Conservation (phyloP, 2,113 vertebrate genomes). For the Prochilodus magdalenae region DNA sequence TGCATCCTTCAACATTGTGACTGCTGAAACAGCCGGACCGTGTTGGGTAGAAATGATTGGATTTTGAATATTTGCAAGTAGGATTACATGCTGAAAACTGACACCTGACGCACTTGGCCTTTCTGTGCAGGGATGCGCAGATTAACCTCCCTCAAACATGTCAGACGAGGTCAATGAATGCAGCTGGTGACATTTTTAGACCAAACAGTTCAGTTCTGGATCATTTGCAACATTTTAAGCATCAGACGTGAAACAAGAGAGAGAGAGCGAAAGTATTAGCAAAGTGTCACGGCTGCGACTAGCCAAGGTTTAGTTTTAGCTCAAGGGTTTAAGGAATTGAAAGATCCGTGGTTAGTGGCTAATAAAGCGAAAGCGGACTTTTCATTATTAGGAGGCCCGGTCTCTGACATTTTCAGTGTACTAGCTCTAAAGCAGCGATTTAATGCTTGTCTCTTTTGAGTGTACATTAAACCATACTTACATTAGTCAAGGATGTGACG, state of each 20-base stretch:
- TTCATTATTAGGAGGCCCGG: background rate
- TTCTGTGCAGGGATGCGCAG: background rate
- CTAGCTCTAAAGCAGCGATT: background rate
- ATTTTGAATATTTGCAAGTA: constrained; percentile 14
- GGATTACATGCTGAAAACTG: constrained; percentile 14
- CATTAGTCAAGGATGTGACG: background rate
- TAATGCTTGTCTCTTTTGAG: background rate
- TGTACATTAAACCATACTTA: background rate
- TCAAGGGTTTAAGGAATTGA: background rate
- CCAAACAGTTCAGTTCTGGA: constrained; percentile 12
- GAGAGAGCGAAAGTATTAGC: background rate
- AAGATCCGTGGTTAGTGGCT: background rate
- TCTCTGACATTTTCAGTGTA: background rate
- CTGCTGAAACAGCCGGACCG: background rate
- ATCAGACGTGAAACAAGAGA: background rate
- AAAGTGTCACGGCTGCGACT: background rate
- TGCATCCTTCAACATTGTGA: background rate
- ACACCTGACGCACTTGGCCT: constrained; percentile 18
- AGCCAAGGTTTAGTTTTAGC: background rate
- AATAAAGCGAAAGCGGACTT: background rate
- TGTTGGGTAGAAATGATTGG: background rate
- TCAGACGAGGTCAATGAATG: constrained; percentile 38
- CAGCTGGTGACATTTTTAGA: constrained; percentile 39
- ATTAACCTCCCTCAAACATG: constrained; percentile 35
- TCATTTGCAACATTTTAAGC: constrained; percentile 30